Evolutionary conservation across 2,797 vertebrate species (phyloP), one percentile per base, ranked within the genome.

Genomic region (Nothura maculosa): DNA sequence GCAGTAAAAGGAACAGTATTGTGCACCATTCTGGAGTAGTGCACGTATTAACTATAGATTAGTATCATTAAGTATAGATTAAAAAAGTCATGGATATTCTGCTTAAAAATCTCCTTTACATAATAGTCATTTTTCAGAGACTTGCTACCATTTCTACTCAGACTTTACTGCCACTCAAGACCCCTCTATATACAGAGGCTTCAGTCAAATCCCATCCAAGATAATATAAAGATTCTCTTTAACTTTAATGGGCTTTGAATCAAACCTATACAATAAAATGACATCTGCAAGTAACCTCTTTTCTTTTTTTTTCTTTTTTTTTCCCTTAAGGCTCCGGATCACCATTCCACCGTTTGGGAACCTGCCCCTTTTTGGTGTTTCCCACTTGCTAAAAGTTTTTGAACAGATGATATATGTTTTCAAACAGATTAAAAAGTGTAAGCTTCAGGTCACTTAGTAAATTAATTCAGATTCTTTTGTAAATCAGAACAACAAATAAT

Each of bases 261-360:
- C 16, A 8, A 90, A 45, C 40, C 30, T 70, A 15, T 90, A 81
- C 87, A 86, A 60, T 60, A 86, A 81, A 20, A 30, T 82, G 75
- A 94, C 78, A 87, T 86, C 83, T 89, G 75, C 61, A 81, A n/a
- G 72, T 77, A 63, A 28, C 57, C 16, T 36, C 43, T 1, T 42
- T 89, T 54, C 91, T 76, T 27, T 47, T 47, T 47, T 47, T 48
- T 1, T 40, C 87, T 52, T 92, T 76, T 25, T 45, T 45, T 45
- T 45, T 45, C 21, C 77, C 55, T 61, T n/a, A 57, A 32, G 61
- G 74, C 43, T 81, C 50, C 0, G 16, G 68, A 90, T 63, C 30
- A 78, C 58, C 60, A 45, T 68, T 94, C 72, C n/a, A 72, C 28
- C 64, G 87, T 84, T 90, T 94, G 87, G 75, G 72, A 95, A 74